These are phyloP conservation scores for Plebejus melissa DNA, from an alignment of 2,888 invertebrate genomes.

Conservation along the genomic window DNA sequence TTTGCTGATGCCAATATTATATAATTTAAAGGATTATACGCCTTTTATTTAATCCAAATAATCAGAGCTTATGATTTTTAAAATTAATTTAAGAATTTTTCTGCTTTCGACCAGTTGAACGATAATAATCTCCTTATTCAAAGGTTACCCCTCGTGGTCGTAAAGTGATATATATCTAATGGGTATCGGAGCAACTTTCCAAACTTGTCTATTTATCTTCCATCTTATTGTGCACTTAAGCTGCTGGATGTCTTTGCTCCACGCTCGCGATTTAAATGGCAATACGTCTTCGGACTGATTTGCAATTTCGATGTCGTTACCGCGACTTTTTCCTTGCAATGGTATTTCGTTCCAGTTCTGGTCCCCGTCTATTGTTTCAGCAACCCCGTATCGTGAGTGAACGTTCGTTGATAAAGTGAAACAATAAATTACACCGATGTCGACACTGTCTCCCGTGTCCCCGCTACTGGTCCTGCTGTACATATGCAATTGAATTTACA, in stretches of 20 bases:
- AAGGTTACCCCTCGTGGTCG: constrained; percentile 7
- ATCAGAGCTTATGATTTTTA: not conserved
- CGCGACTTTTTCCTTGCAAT: constrained; percentile 49
- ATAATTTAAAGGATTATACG: not conserved
- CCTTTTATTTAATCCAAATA: not conserved
- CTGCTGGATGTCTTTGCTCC: constrained; percentile 42
- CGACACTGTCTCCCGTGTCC: constrained; percentile 43
- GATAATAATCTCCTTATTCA: not conserved
- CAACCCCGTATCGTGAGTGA: constrained; percentile 42
- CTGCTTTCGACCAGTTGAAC: not conserved
- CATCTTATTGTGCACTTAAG: constrained; percentile 9
- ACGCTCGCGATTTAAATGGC: constrained; percentile 45
- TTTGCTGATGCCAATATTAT: constrained; percentile 49
- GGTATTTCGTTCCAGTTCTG: constrained; percentile 54
- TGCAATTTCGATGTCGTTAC: constrained; percentile 49
- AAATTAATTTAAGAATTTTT: not conserved
- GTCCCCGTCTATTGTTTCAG: constrained; percentile 46
- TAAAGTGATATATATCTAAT: constrained; percentile 6
- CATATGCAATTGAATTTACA: constrained; percentile 50
- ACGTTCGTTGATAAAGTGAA: constrained; percentile 49
- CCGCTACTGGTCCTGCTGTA: constrained; percentile 56
- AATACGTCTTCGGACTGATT: constrained; percentile 37
- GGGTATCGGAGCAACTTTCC: constrained; percentile 2
- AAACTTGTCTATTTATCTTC: constrained; percentile 3
- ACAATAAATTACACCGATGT: constrained; percentile 57